Base-by-base conservation (phyloP, 1,140 invertebrate species). In the Hyles vespertilio region DNA sequence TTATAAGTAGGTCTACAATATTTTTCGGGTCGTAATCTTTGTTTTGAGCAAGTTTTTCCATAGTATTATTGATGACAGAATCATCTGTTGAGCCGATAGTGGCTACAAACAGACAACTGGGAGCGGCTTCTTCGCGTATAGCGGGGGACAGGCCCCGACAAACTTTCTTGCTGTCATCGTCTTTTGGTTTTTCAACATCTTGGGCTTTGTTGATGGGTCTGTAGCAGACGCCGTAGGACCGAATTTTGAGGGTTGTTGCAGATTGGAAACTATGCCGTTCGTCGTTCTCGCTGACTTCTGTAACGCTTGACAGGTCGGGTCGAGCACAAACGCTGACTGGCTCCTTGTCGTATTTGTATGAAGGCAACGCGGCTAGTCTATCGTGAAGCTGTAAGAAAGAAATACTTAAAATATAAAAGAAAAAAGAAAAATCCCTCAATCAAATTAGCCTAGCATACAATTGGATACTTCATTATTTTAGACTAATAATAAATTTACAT, bases 21-120 rank as follows among this genome's bases (percentile, higher is more conserved):
- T 81, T 80, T 64, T 78, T 70, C 2, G 67, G 44, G 12, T 70
- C 56, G 56, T 59, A 65, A 12, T 77, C 64, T 65, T 70, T 72
- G n/a, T 61, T 63, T 65, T 79, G 77, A 7, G 76, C 69, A 3
- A 83, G 43, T 10, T 69, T 49, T 50, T 81, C 71, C 36, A 82
- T 56, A 5, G 77, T 77, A 12, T 77, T 74, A 52, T 75, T 79
- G 34, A 83, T 74, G 1, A 82, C 59, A 34, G 77, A 77, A 50
- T 84, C 75, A 51, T 80, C 72, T 33, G 72, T 57, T 4, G 73
- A 72, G 5, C 70, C 77, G 11, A 82, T 59, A 7, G 83, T 80
- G 9, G 81, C 78, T 3, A 75, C 61, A 10, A 81, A 51, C 1
- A 79, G 49, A 51, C 69, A 77, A 58, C 74, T 82, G 6, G 71